A percentile compares a stretch with the other conserved stretches of the same genome.
phyloP scores from a whole-genome alignment of 2,113 vertebrate species.

The Nesoenas mayeri region DNA sequence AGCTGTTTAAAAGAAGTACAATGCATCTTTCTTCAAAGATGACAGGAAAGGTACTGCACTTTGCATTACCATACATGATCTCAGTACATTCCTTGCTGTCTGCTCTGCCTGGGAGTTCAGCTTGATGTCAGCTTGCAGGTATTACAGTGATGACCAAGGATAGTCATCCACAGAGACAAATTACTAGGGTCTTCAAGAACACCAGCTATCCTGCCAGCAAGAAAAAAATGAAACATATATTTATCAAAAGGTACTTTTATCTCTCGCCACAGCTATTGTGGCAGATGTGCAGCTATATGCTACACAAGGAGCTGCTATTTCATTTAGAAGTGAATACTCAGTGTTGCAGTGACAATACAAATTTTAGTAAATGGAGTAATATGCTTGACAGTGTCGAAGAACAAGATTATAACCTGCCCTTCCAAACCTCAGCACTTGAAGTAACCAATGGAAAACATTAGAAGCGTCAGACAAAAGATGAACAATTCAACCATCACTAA shows the following conservation, averaged over 20 bases:
- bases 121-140: background rate
- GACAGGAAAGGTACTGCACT: background rate
- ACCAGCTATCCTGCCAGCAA: background rate
- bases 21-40: conserved; percentile 3
- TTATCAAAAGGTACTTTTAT: conserved; percentile 3
- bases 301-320: background rate
- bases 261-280: background rate
- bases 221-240: background rate
- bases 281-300: background rate
- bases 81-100: background rate
- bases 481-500: background rate
- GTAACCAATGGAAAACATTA: background rate
- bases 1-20: conserved; percentile 22
- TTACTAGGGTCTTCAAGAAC: background rate
- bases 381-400: background rate
- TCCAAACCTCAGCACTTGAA: background rate
- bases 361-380: background rate
- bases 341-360: background rate
- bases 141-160: background rate
- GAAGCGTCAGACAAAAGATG: background rate
- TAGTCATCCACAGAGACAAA: background rate
- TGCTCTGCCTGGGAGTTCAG: background rate
- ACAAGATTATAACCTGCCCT: background rate
- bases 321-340: conserved; percentile 1
- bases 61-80: background rate